A percentile compares a stretch with the other conserved stretches of the same genome.
phyloP scores from a whole-genome alignment of 1,140 invertebrate species.

The Ditylenchus dipsaci region DNA sequence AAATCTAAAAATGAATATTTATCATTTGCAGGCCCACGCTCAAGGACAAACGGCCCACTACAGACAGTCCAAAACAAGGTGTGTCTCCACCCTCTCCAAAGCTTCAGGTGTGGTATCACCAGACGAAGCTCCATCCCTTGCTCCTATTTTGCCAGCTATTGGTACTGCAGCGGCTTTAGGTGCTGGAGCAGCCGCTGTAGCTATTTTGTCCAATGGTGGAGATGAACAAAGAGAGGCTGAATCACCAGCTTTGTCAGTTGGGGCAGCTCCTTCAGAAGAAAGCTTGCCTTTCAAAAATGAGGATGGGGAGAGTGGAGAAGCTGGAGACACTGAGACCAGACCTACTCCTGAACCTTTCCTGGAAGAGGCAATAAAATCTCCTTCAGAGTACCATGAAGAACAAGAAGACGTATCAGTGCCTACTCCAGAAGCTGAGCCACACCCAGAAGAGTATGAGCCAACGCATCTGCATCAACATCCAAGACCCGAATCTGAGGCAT shows the following conservation, averaged over 20 bases:
- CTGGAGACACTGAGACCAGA: slow-evolving; percentile 2
- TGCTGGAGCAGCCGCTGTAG: slow-evolving; percentile 16
- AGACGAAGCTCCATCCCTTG: too few species aligned
- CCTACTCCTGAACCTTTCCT: slow-evolving; percentile 17
- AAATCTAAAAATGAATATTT: too few species aligned
- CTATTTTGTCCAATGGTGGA: neutral
- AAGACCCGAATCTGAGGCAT: too few species aligned
- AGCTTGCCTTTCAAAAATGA: slow-evolving; percentile 3
- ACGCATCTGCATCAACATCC: neutral
- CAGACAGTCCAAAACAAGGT: too few species aligned
- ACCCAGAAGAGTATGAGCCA: neutral
- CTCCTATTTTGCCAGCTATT: slow-evolving; percentile 14
- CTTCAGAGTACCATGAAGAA: neutral
- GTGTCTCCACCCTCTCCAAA: too few species aligned
- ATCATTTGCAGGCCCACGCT: too few species aligned
- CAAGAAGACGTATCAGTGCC: neutral
- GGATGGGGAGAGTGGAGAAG: neutral
- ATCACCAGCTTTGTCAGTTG: neutral
- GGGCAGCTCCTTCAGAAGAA: neutral
- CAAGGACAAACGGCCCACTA: too few species aligned
- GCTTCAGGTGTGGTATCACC: too few species aligned
- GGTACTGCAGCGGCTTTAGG: slow-evolving; percentile 15
- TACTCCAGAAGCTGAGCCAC: neutral
- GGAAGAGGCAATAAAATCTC: neutral
- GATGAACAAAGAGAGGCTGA: slow-evolving; percentile 10